Conservation (phyloP, 1,140 invertebrate genomes). For the Anoplolepis gracilipes region DNA sequence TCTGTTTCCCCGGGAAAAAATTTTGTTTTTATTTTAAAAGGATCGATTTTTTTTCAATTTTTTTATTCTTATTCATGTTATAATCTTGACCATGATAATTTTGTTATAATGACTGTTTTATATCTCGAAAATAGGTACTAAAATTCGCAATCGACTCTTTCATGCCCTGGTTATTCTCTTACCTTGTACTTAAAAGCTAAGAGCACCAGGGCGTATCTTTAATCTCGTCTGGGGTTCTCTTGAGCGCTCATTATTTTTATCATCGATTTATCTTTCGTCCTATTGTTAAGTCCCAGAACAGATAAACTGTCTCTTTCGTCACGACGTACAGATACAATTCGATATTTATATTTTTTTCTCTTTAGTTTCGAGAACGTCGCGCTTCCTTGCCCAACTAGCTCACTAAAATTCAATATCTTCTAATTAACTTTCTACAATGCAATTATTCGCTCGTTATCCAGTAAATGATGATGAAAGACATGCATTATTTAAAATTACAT, state of each 20-base stretch:
- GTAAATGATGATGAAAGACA: constrained; percentile 20
- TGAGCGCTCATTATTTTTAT: constrained; percentile 69
- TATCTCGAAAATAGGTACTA: not conserved
- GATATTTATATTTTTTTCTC: not conserved
- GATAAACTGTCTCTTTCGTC: constrained; percentile 11
- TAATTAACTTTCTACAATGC: constrained; percentile 22
- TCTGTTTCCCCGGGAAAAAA: too few species aligned
- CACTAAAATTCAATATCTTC: constrained; percentile 19
- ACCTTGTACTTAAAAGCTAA: constrained; percentile 2
- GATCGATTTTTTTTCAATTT: too few species aligned
- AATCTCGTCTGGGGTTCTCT: constrained; percentile 32
- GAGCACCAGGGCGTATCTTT: constrained; percentile 23
- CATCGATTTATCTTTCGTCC: constrained; percentile 55
- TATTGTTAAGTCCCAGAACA: constrained; percentile 34
- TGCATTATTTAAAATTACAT: constrained; percentile 14
- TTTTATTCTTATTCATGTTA: not conserved
- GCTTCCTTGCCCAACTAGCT: not conserved
- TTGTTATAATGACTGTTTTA: constrained; percentile 11
- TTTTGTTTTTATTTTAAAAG: not conserved
- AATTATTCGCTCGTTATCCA: not conserved
- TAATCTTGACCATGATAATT: not conserved
- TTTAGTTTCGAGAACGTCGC: not conserved
- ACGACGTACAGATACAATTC: not conserved
- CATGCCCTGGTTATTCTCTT: constrained; percentile 11
- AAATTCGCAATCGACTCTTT: constrained; percentile 25